A percentile compares a stretch with the other conserved stretches of the same genome.
Evolutionary conservation across 2,888 invertebrate genomes (phyloP).

Genomic region (Mechanitis mazaeus): DNA sequence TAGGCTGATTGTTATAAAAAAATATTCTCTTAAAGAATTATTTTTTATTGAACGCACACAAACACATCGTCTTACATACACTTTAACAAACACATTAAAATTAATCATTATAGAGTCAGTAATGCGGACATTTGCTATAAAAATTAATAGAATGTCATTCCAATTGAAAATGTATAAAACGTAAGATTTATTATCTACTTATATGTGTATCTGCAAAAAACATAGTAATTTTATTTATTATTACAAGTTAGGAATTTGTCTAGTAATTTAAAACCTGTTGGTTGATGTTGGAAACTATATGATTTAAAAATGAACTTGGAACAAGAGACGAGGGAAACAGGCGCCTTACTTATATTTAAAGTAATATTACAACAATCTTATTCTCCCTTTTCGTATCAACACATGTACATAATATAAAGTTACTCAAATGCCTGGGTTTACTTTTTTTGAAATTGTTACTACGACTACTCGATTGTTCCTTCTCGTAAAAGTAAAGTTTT

Average conservation of each 20-base stretch:
- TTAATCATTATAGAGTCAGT: conserved; percentile 22
- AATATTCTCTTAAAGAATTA: too few species aligned
- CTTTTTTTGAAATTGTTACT: too few species aligned
- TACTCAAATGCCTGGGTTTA: too few species aligned
- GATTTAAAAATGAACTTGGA: not conserved
- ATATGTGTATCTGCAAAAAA: not conserved
- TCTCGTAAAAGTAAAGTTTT: too few species aligned
- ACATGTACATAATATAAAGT: too few species aligned
- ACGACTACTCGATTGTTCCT: too few species aligned
- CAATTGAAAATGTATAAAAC: conserved; percentile 23
- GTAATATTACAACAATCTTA: too few species aligned
- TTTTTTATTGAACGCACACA: too few species aligned
- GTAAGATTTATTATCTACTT: conserved; percentile 14
- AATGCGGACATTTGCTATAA: conserved; percentile 26
- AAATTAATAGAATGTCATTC: conserved; percentile 19
- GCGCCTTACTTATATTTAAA: too few species aligned
- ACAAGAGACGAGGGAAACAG: not conserved
- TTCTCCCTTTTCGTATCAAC: too few species aligned
- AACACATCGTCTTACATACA: conserved; percentile 9
- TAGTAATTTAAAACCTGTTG: not conserved
- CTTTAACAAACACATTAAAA: conserved; percentile 18
- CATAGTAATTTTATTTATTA: not conserved
- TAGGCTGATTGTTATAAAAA: not conserved
- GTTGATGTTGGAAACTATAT: not conserved
- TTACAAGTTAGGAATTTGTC: not conserved